These are phyloP conservation scores for Lutra lutra DNA, from an alignment of 2,797 vertebrate genomes.

Conservation along the genomic window DNA sequence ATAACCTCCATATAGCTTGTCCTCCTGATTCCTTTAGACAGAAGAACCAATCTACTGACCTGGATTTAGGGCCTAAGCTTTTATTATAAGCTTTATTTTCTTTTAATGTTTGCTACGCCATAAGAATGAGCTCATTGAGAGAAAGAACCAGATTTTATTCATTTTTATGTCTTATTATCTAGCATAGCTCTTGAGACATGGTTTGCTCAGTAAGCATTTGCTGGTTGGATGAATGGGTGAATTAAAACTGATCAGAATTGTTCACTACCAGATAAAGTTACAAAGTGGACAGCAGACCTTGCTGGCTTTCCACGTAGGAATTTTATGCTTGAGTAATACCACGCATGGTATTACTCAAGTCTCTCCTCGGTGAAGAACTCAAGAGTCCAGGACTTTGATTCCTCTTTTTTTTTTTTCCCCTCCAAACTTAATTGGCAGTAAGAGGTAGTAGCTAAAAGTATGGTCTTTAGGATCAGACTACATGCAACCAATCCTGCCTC, in stretches of 20 bases:
- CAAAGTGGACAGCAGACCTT: background rate
- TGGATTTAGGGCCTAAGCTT: background rate
- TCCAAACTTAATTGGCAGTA: background rate
- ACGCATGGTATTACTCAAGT: background rate
- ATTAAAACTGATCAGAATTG: background rate
- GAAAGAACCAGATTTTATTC: background rate
- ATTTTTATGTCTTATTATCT: background rate
- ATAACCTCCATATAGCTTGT: background rate
- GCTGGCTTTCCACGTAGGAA: background rate
- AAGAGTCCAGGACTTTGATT: background rate
- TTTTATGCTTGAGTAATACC: background rate
- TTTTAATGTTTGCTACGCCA: background rate
- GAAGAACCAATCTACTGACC: background rate
- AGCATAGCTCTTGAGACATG: background rate
- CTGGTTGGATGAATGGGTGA: background rate
- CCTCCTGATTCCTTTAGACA: background rate
- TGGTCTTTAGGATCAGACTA: background rate
- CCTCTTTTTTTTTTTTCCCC: background rate
- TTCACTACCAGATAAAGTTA: background rate
- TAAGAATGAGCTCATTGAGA: slow-evolving; percentile 18
- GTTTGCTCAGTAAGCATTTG: background rate
- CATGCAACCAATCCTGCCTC: background rate
- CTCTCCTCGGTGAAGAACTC: background rate
- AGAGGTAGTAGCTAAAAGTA: background rate
- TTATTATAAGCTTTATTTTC: background rate